Percentiles rank a stretch among this genome's conserved stretches.
Evolutionary conservation across 2,797 vertebrate genomes (phyloP).

Genomic region (Holocentrus rufus): DNA sequence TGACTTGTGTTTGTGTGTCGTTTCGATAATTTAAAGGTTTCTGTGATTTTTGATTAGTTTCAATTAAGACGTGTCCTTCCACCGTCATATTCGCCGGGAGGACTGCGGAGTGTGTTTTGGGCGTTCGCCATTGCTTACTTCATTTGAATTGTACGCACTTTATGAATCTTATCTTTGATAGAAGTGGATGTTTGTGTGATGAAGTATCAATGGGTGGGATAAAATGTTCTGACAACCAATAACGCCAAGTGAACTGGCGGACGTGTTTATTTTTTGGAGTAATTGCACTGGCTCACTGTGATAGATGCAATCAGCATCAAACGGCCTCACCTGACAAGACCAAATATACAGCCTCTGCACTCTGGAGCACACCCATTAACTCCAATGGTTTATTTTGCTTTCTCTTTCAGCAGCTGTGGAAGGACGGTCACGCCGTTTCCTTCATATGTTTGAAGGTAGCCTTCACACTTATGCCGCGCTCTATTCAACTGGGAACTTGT

Average conservation of each 20-base stretch:
- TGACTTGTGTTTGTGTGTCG: slow-evolving; percentile 68
- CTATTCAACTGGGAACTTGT: too few relatives aligned
- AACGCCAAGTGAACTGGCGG: slow-evolving; percentile 31
- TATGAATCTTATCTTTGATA: slow-evolving; percentile 1
- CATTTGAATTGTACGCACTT: neutral
- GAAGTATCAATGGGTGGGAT: slow-evolving; percentile 30
- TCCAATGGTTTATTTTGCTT: slow-evolving; percentile 58
- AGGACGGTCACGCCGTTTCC: neutral
- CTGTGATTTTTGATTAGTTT: slow-evolving; percentile 68
- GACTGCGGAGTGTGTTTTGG: neutral
- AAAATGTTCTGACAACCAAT: slow-evolving; percentile 21
- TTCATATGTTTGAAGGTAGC: neutral
- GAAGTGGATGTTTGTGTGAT: slow-evolving; percentile 22
- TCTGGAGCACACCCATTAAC: slow-evolving; percentile 58
- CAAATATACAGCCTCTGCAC: slow-evolving; percentile 60
- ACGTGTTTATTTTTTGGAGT: slow-evolving; percentile 54
- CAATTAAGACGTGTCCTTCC: slow-evolving; percentile 48
- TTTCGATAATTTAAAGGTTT: slow-evolving; percentile 60
- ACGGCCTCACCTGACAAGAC: slow-evolving; percentile 51
- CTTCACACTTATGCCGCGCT: neutral
- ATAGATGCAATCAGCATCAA: slow-evolving; percentile 59
- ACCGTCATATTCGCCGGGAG: neutral
- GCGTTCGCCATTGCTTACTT: neutral
- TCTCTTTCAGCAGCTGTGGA: slow-evolving; percentile 36
- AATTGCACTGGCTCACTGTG: slow-evolving; percentile 49